These are phyloP conservation scores for Sycophila sp. DNA, from an alignment of 1,140 invertebrate species.

Conservation along the genomic window DNA sequence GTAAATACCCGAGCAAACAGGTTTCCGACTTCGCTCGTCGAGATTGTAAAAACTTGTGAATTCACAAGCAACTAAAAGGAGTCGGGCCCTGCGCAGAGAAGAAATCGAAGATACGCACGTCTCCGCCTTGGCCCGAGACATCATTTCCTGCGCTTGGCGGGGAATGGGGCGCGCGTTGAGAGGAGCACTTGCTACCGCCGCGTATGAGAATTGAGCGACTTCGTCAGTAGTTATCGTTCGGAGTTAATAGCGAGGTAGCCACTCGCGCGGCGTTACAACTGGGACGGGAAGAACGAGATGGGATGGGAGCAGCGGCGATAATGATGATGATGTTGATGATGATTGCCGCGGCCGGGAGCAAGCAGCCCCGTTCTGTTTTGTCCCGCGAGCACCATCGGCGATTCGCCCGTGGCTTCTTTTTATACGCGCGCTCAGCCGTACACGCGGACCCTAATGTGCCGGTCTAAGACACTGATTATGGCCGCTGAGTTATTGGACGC, in stretches of 20 bases:
- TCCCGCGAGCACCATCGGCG: slow-evolving; percentile 41
- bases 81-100: background rate
- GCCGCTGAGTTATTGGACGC: slow-evolving; percentile 11
- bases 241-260: slow-evolving; percentile 53
- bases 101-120: background rate
- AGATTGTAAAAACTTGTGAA: slow-evolving; percentile 15
- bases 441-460: slow-evolving; percentile 9
- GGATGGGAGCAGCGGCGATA: slow-evolving; percentile 50
- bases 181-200: slow-evolving; percentile 52
- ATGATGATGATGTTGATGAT: slow-evolving; percentile 64
- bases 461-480: slow-evolving; percentile 31
- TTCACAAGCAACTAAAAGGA: slow-evolving; percentile 4
- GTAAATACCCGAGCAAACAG: background rate
- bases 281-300: slow-evolving; percentile 43
- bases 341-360: slow-evolving; percentile 48
- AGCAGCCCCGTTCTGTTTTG: slow-evolving; percentile 41
- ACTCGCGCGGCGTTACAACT: slow-evolving; percentile 44
- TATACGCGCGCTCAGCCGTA: background rate
- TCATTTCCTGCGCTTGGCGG: background rate
- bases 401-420: background rate
- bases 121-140: background rate
- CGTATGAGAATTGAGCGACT: background rate
- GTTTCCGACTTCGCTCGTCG: background rate
- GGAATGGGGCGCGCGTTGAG: slow-evolving; percentile 34
- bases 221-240: slow-evolving; percentile 47